Base-by-base conservation (phyloP, 2,113 vertebrate genomes). In the Casuarius casuarius region DNA sequence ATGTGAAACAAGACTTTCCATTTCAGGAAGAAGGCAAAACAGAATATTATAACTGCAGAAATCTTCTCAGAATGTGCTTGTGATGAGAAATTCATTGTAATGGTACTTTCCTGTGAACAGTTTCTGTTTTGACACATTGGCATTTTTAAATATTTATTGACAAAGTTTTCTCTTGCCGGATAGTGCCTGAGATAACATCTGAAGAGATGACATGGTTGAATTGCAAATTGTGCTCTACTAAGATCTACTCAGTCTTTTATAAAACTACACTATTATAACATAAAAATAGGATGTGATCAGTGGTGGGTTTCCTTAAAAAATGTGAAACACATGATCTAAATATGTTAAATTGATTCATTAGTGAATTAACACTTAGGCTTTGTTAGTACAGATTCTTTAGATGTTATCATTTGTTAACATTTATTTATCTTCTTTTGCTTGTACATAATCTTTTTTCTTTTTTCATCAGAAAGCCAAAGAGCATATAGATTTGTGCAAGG, bases 401-500 rank as follows among this genome's bases (percentile, higher is more conserved):
- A 9, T 73, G 33, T 19, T 74, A 1, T 5, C 51, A 2, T 49
- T 81, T 75, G 48, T 52, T 74, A 40, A 3, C 49, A 9, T 76
- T 87, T 72, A 38, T 81, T 78, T 76, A 83, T 94, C n/a, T 71
- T 88, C 22, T 54, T 95, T 65, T 97, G 52, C 94, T 65, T 97
- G 52, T 81, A 3, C 25, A 2, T 71, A 31, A 81, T 79, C 85
- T 29, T 89, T 11, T 75, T 85, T 85, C 54, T 97, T 97, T 92
- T 91, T 77, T 82, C 46, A 81, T 89, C 98, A 99, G 99, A 99
- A 99, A 99, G 99, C 99, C 99, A 99, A 99, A 99, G 99, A 99
- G 99, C 99, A 1, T 99, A 99, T 98, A 98, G 99, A 96, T 99
- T 99, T 98, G 99, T 99, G 94, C 99, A 99, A 98, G 99, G 99